These are phyloP conservation scores for Aplochiton taeniatus DNA, from an alignment of 2,797 vertebrate species.

Conservation along the genomic window DNA sequence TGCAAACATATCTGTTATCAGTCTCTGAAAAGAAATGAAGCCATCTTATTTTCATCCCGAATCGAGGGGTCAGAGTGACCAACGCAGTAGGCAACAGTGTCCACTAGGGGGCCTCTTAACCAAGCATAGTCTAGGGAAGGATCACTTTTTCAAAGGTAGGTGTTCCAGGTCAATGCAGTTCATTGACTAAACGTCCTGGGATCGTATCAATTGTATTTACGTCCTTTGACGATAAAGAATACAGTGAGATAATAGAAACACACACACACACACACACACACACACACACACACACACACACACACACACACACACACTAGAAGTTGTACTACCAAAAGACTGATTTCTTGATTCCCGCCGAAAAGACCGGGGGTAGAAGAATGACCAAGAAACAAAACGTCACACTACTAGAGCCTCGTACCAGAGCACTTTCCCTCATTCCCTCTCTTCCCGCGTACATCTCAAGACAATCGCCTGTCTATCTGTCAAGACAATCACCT, in stretches of 20 bases:
- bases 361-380: background rate
- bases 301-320: background rate
- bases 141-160: too few species aligned
- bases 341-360: conserved; percentile 15
- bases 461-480: conserved; percentile 8
- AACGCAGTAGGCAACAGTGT: background rate
- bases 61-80: background rate
- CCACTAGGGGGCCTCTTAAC: conserved; percentile 52
- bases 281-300: background rate
- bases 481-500: conserved; percentile 6
- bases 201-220: background rate
- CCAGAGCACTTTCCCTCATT: too few species aligned
- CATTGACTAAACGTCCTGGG: too few species aligned
- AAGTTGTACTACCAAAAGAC: conserved; percentile 2
- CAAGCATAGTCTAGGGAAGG: background rate
- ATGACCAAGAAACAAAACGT: conserved; percentile 33
- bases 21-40: conserved; percentile 11
- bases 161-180: too few species aligned
- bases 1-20: conserved; percentile 22
- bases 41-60: conserved; percentile 12
- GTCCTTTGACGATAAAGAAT: background rate
- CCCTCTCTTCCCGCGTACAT: background rate
- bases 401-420: conserved; percentile 14
- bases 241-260: background rate
- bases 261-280: background rate